These are phyloP conservation scores for Eleginops maclovinus DNA, from an alignment of 2,113 vertebrate species.

Conservation along the genomic window DNA sequence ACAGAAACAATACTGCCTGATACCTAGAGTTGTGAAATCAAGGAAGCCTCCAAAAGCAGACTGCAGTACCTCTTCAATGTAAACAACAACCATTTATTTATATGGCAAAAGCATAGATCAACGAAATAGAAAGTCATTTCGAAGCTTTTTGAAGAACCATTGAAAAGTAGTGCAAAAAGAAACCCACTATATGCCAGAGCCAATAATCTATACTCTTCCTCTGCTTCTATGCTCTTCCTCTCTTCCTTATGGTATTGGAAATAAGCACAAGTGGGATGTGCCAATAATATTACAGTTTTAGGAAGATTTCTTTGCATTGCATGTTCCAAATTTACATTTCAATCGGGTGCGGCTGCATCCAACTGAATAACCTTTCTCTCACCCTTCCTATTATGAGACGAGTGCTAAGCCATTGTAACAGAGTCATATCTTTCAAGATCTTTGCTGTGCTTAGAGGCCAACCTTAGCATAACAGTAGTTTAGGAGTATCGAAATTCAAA, in stretches of 20 bases:
- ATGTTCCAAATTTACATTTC: too few species aligned
- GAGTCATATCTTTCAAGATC: too few species aligned
- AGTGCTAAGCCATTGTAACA: too few species aligned
- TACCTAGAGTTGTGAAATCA: constrained; percentile 11
- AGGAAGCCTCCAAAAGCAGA: constrained; percentile 10
- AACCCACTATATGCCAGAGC: constrained; percentile 21
- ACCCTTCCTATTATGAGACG: too few species aligned
- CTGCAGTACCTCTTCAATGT: constrained; percentile 1
- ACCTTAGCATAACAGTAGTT: too few species aligned
- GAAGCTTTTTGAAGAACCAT: constrained; percentile 36
- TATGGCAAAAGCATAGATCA: constrained; percentile 31
- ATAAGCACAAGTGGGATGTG: too few species aligned
- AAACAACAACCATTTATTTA: constrained; percentile 46
- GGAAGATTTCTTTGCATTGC: too few species aligned
- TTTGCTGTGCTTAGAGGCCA: too few species aligned
- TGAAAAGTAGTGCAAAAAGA: constrained; percentile 36
- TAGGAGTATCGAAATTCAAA: too few species aligned
- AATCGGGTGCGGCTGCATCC: too few species aligned
- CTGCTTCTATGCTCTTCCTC: neutral
- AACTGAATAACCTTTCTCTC: too few species aligned
- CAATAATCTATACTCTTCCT: neutral
- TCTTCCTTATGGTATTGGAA: neutral
- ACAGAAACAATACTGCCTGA: constrained; percentile 10
- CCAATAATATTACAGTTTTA: too few species aligned
- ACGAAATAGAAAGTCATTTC: constrained; percentile 50